phyloP scores from a whole-genome alignment of 2,888 invertebrate genomes.

The Onchidella celtica region DNA sequence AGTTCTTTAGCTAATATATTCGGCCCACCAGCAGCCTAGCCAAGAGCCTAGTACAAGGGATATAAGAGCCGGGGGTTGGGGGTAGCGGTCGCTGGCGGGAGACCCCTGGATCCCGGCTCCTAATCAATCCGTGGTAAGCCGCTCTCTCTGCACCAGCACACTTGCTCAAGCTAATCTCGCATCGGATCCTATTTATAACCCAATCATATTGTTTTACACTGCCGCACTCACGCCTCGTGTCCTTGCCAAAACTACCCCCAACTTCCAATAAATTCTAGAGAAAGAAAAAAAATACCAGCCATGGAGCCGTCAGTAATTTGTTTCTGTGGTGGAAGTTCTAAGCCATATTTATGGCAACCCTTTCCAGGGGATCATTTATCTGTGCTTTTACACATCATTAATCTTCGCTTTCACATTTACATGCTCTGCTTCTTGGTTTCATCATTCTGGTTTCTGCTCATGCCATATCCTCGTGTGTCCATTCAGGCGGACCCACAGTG shows the following conservation, averaged over 20 bases:
- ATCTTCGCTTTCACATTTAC: neutral
- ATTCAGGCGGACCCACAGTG: too few relatives aligned
- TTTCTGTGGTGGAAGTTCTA: neutral
- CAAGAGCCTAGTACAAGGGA: conserved; percentile 1
- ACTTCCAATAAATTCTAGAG: neutral
- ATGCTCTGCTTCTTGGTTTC: neutral
- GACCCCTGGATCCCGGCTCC: conserved; percentile 12
- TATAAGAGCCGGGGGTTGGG: neutral
- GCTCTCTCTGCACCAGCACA: conserved; percentile 32
- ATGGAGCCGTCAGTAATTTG: neutral
- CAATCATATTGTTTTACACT: neutral
- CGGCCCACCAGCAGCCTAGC: conserved; percentile 19
- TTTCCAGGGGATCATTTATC: neutral
- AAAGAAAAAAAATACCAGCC: neutral
- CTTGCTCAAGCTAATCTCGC: conserved; percentile 35
- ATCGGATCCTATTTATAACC: neutral
- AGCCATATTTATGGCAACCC: neutral
- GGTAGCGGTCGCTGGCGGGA: neutral
- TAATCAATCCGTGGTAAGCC: conserved; percentile 38
- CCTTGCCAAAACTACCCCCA: neutral
- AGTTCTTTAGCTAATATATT: conserved; percentile 56
- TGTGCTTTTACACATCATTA: neutral
- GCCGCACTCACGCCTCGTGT: neutral
- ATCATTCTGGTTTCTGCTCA: too few relatives aligned
- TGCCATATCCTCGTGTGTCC: too few relatives aligned